Evolutionary conservation across 2,888 invertebrate genomes (phyloP).

Genomic region (Amphimallon solstitiale): DNA sequence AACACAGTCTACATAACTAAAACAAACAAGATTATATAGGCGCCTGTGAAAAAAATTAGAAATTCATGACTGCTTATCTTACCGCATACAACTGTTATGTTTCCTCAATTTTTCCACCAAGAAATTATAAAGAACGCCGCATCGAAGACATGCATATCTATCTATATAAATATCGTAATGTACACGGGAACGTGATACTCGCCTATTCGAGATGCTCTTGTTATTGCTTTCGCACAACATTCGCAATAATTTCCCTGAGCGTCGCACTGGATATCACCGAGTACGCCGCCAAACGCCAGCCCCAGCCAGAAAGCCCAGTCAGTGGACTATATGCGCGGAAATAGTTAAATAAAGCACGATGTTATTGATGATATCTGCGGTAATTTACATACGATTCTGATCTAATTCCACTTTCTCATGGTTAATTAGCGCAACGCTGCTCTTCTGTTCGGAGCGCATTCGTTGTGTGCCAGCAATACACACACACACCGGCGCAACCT

Average conservation of each 20-base stretch:
- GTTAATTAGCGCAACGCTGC: constrained; percentile 34
- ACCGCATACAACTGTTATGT: too few relatives aligned
- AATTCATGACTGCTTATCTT: too few relatives aligned
- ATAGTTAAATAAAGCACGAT: constrained; percentile 28
- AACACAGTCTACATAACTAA: too few relatives aligned
- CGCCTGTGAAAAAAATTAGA: too few relatives aligned
- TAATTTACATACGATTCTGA: constrained; percentile 36
- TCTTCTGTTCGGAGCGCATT: too few relatives aligned
- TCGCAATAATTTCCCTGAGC: constrained; percentile 19
- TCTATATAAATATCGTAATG: too few relatives aligned
- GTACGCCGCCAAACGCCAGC: background rate
- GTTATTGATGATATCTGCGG: constrained; percentile 29
- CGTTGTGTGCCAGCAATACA: too few relatives aligned
- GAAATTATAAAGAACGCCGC: too few relatives aligned
- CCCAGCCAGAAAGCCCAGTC: background rate
- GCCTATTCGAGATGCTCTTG: constrained; percentile 10
- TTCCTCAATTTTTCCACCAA: too few relatives aligned
- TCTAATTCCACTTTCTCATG: constrained; percentile 38
- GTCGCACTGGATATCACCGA: background rate
- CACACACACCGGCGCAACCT: constrained; percentile 20
- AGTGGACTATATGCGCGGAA: constrained; percentile 11
- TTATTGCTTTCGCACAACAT: constrained; percentile 21
- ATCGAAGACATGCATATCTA: too few relatives aligned
- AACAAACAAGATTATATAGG: too few relatives aligned
- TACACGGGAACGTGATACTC: too few relatives aligned